Percentiles rank a stretch among this genome's conserved stretches.
These are phyloP conservation scores for Chaetodon trifasciatus DNA, from an alignment of 2,797 vertebrate genomes.

Conservation along the genomic window DNA sequence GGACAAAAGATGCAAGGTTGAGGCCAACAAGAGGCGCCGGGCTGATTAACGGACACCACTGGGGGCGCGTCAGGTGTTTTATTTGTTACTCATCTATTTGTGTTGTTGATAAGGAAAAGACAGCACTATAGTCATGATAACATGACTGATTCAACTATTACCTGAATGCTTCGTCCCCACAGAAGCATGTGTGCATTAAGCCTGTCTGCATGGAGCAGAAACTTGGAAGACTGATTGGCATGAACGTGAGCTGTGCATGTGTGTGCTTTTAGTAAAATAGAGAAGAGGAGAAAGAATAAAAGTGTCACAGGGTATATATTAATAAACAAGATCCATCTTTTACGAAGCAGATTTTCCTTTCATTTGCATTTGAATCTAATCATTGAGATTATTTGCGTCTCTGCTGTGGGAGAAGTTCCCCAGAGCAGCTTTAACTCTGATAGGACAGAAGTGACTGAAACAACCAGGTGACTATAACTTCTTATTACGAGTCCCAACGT, in stretches of 20 bases:
- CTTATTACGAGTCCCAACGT: neutral
- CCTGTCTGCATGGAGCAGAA: neutral
- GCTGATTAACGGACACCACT: slow-evolving; percentile 16
- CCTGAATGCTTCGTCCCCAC: neutral
- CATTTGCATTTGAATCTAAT: slow-evolving; percentile 19
- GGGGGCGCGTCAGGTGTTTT: slow-evolving; percentile 20
- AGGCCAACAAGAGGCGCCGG: slow-evolving; percentile 35
- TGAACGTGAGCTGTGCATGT: neutral
- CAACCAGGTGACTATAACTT: slow-evolving; percentile 19
- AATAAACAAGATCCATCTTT: neutral
- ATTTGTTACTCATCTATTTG: neutral
- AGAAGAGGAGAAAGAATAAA: neutral
- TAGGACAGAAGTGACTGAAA: slow-evolving; percentile 30
- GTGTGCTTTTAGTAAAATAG: neutral
- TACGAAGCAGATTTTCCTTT: neutral
- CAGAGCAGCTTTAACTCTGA: slow-evolving; percentile 2
- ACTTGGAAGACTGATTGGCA: slow-evolving; percentile 12
- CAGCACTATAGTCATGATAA: neutral
- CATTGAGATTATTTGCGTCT: slow-evolving; percentile 9
- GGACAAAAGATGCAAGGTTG: slow-evolving; percentile 58
- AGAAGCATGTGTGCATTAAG: slow-evolving; percentile 7
- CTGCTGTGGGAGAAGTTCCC: slow-evolving; percentile 5
- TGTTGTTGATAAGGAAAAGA: neutral
- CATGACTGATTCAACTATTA: neutral
- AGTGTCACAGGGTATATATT: neutral